phyloP scores from a whole-genome alignment of 37 sponge, comb jelly and placozoan genomes.

The Mnemiopsis leidyi region DNA sequence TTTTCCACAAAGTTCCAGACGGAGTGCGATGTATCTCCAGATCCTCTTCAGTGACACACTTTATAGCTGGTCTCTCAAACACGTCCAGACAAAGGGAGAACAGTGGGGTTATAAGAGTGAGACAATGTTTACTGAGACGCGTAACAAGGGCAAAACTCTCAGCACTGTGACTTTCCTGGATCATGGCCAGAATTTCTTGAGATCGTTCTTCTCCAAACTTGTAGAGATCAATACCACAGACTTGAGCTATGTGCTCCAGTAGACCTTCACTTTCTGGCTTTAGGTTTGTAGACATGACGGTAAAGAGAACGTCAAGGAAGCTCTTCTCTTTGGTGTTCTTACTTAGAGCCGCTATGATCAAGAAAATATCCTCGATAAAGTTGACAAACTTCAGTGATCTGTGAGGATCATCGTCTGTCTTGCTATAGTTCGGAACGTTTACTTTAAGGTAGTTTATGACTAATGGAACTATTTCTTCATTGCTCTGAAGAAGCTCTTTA shows the following conservation, averaged over 20 bases:
- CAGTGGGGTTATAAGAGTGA: conserved; percentile 42
- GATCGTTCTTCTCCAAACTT: neutral
- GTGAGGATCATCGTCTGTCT: conserved; percentile 25
- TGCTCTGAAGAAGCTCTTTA: neutral
- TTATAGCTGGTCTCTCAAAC: conserved; percentile 19
- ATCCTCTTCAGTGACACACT: neutral
- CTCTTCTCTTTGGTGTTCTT: neutral
- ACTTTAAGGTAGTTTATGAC: neutral
- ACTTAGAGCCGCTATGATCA: neutral
- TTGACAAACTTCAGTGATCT: neutral
- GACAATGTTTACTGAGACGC: neutral
- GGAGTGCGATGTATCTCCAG: conserved; percentile 54
- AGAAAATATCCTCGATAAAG: neutral
- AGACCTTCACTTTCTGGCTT: neutral
- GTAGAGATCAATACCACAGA: conserved; percentile 24
- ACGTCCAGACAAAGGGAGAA: neutral
- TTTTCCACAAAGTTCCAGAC: conserved; percentile 40
- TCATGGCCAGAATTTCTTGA: neutral
- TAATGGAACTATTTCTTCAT: neutral
- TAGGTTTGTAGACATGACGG: neutral
- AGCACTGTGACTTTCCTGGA: neutral
- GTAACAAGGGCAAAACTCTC: neutral
- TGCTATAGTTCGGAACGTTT: neutral
- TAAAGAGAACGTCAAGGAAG: neutral
- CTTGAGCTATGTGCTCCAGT: neutral